Evolutionary conservation across 2,113 vertebrate species (phyloP).

Genomic region (Triplophysa dalaica): DNA sequence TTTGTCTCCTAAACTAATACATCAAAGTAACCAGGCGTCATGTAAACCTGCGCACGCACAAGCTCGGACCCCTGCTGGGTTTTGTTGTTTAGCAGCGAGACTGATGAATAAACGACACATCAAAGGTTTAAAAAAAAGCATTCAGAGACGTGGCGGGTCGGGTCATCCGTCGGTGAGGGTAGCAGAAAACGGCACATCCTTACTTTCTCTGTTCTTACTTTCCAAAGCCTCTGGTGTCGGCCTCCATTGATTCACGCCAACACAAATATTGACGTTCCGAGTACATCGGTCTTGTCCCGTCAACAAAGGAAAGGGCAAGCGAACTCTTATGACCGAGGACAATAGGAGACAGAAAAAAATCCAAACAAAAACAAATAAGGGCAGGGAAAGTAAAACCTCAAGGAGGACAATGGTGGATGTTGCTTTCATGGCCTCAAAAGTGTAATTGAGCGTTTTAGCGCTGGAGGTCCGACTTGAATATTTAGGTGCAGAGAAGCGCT

Average conservation of each 20-base stretch:
- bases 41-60: conserved; percentile 15
- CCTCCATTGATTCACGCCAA: conserved; percentile 35
- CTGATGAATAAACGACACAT: conserved; percentile 24
- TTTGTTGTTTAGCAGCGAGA: conserved; percentile 5
- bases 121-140: conserved; percentile 8
- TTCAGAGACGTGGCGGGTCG: background rate
- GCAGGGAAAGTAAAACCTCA: conserved; percentile 19
- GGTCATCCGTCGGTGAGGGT: background rate
- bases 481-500: background rate
- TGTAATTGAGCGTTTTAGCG: background rate
- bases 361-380: background rate
- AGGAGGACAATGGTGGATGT: conserved; percentile 11
- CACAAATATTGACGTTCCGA: conserved; percentile 50
- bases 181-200: background rate
- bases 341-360: conserved; percentile 18
- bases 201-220: conserved; percentile 20
- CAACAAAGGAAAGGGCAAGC: conserved; percentile 3
- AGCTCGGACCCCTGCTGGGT: conserved; percentile 25
- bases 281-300: conserved; percentile 34
- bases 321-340: conserved; percentile 1
- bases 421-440: conserved; percentile 20
- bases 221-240: conserved; percentile 21
- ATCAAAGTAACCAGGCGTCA: conserved; percentile 27
- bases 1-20: conserved; percentile 6
- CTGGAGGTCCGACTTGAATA: background rate